Evolutionary conservation across 2,113 vertebrate genomes (phyloP).

Genomic region (Orthonyx spaldingii): DNA sequence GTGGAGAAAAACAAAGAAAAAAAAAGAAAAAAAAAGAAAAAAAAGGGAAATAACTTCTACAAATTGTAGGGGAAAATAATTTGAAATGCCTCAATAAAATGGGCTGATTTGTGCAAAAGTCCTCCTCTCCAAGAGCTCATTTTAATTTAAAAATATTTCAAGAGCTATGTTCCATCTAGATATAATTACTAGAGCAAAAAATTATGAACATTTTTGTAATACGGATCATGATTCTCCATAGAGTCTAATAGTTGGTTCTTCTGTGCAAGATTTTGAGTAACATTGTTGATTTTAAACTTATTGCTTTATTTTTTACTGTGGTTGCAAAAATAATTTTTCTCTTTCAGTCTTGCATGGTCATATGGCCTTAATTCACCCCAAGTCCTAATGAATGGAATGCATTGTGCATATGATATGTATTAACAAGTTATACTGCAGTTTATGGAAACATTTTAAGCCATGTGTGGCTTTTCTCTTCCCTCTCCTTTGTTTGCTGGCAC

Average conservation of each 20-base stretch:
- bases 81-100: background rate
- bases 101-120: background rate
- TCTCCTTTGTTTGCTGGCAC: background rate
- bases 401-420: background rate
- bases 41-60: background rate
- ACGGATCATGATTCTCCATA: background rate
- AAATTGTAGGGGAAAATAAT: background rate
- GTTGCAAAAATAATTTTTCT: background rate
- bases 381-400: background rate
- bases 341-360: background rate
- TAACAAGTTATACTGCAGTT: background rate
- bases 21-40: rapidly evolving
- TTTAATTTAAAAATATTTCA: background rate
- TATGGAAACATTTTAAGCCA: background rate
- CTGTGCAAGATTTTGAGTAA: background rate
- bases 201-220: background rate
- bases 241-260: background rate
- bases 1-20: rapidly evolving
- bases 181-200: background rate
- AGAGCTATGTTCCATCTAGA: background rate
- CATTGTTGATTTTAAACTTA: background rate
- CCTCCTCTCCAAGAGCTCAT: background rate
- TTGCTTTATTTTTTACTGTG: background rate
- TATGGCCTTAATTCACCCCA: background rate
- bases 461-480: background rate